Evolutionary conservation across 2,113 vertebrate species (phyloP), one percentile per base, ranked within the genome.

Genomic region (Nerophis ophidion): DNA sequence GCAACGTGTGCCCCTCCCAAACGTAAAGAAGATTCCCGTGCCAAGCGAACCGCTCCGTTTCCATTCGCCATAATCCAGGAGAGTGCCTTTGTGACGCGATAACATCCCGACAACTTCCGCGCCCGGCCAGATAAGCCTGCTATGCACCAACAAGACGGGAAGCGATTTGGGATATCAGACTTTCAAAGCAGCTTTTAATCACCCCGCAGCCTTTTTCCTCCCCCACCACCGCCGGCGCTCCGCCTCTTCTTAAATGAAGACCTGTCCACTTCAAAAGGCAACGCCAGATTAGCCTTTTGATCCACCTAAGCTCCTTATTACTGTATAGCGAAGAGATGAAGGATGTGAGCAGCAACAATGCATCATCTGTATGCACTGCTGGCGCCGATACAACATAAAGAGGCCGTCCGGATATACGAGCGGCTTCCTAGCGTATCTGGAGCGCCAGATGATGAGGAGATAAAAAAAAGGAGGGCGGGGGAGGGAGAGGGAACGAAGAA

Each of bases 91-190:
- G 74, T 58, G 46, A 67, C 64, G 76, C 75, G 85, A 88, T 88
- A 84, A 85, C 83, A 74, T 76, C 81, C 80, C 65, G 77, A 89
- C 81, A 83, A 84, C 86, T 90, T 91, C 87, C 88, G 82, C 48
- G 26, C 75, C 81, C 75, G 68, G 14, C 14, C 15, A 81, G 87
- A 90, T 88, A 85, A 85, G 78, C 76, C 71, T 52, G 77, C 81
- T 81, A 77, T 85, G 84, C 74, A 80, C 74, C 84, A 84, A 86
- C 70, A 74, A 79, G 80, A 79, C 40, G 71, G 85, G 80, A 83
- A 83, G 78, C 65, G 82, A 89, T 88, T 87, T 80, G 78, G 81
- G 84, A 83, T 87, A 87, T 90, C 81, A 82, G 66, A 38, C 74
- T 88, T 88, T 88, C 86, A 89, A 87, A 88, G 85, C 71, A 57